phyloP scores from a whole-genome alignment of 2,888 invertebrate genomes.

The Lasioglossum villosulum region DNA sequence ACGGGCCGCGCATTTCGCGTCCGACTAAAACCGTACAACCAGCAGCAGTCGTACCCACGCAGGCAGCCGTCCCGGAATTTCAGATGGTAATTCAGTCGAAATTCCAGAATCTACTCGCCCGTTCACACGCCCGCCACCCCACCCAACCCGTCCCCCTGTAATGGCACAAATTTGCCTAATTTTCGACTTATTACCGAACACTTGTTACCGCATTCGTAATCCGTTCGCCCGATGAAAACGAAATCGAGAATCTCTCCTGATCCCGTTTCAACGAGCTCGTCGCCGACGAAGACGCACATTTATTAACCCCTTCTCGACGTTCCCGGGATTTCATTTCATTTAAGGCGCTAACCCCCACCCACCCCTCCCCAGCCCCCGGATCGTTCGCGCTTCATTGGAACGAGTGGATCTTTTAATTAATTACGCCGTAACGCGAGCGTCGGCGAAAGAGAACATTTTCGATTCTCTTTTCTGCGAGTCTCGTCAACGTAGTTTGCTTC shows the following conservation, averaged over 20 bases:
- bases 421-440: neutral
- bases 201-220: slow-evolving; percentile 52
- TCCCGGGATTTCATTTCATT: neutral
- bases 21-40: slow-evolving; percentile 40
- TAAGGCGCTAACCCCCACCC: neutral
- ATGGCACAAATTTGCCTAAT: slow-evolving; percentile 60
- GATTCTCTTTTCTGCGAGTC: neutral
- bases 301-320: neutral
- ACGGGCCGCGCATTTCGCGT: slow-evolving; percentile 32
- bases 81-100: slow-evolving; percentile 62
- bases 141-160: neutral
- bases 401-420: slow-evolving; percentile 5
- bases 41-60: slow-evolving; percentile 20
- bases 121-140: slow-evolving; percentile 37
- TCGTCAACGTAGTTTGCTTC: neutral
- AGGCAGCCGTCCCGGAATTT: slow-evolving; percentile 47
- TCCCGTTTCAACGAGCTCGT: slow-evolving; percentile 2
- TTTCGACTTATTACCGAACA: slow-evolving; percentile 57
- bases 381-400: neutral
- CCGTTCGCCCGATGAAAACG: slow-evolving; percentile 39
- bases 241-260: slow-evolving; percentile 29
- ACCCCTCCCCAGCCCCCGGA: neutral
- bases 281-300: slow-evolving; percentile 6
- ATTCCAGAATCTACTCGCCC: slow-evolving; percentile 61
- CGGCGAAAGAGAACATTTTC: neutral